phyloP scores from a whole-genome alignment of 2,888 invertebrate genomes.

The Stenichneumon culpator region DNA sequence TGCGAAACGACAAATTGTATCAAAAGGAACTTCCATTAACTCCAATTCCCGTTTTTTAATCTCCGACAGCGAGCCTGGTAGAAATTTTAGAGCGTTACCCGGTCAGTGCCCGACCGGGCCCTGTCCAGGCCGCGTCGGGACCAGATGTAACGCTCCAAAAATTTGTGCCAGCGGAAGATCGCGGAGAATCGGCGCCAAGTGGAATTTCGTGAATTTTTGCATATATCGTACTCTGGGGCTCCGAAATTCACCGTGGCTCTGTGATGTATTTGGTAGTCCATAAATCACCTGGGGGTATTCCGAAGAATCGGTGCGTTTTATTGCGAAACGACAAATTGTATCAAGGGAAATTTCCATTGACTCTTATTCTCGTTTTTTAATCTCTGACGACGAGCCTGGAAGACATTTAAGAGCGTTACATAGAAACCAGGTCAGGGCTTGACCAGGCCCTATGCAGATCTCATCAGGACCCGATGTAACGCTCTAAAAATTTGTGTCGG shows the following conservation, averaged over 20 bases:
- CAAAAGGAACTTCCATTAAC: neutral
- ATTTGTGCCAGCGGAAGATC: neutral
- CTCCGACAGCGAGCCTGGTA: neutral
- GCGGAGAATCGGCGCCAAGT: neutral
- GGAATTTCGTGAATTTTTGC: slow-evolving; percentile 10
- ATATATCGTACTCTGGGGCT: neutral
- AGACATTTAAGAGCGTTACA: too few species aligned
- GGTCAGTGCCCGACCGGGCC: too few species aligned
- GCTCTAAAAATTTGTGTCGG: too few species aligned
- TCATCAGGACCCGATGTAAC: too few species aligned
- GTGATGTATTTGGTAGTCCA: slow-evolving; percentile 14
- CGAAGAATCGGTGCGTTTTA: neutral
- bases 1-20: slow-evolving; percentile 26
- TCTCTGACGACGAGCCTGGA: neutral
- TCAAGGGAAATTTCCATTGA: neutral
- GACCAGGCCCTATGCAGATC: too few species aligned
- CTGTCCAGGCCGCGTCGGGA: too few species aligned
- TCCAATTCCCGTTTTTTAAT: neutral
- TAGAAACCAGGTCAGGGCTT: too few species aligned
- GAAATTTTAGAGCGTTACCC: too few species aligned
- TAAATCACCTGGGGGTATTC: slow-evolving; percentile 19
- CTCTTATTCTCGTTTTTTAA: neutral
- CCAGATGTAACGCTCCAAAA: too few species aligned
- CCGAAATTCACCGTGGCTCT: slow-evolving; percentile 9
- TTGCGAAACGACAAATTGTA: neutral